A percentile compares a stretch with the other conserved stretches of the same genome.
Evolutionary conservation across 1,140 invertebrate genomes (phyloP).

Genomic region (Drosophila hydei): DNA sequence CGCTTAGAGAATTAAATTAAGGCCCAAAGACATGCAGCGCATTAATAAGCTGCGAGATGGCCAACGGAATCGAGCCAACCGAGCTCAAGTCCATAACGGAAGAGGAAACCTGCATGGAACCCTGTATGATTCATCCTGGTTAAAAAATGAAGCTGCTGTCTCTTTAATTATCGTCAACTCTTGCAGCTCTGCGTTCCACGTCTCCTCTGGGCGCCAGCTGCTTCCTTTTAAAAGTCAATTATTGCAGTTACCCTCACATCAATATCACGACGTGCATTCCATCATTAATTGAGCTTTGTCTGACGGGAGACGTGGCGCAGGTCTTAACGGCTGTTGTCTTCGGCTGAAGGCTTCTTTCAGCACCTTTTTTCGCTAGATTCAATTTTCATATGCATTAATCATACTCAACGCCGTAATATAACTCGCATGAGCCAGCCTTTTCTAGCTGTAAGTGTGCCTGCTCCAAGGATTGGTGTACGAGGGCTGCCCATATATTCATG

Average conservation of each 20-base stretch:
- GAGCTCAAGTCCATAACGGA: conserved; percentile 19
- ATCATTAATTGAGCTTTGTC: conserved; percentile 40
- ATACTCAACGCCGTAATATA: conserved; percentile 42
- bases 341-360: conserved; percentile 10
- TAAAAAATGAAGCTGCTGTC: background rate
- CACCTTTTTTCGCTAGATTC: conserved; percentile 15
- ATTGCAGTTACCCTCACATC: conserved; percentile 19
- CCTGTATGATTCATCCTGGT: conserved; percentile 45
- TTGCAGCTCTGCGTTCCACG: conserved; percentile 41
- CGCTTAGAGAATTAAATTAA: conserved; percentile 62
- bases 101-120: conserved; percentile 32
- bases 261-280: conserved; percentile 32
- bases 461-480: background rate
- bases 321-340: conserved; percentile 25
- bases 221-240: conserved; percentile 65
- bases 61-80: background rate
- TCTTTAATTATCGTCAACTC: conserved; percentile 1
- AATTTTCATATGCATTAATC: conserved; percentile 55
- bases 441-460: background rate
- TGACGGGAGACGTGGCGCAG: conserved; percentile 8
- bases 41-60: conserved; percentile 46
- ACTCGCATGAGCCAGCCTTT: background rate
- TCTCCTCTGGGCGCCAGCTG: conserved; percentile 49
- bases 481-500: background rate
- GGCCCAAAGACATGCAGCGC: conserved; percentile 52